Conservation (phyloP, 53 echinoderm and acorn worm genomes). For the Henricia sp. region DNA sequence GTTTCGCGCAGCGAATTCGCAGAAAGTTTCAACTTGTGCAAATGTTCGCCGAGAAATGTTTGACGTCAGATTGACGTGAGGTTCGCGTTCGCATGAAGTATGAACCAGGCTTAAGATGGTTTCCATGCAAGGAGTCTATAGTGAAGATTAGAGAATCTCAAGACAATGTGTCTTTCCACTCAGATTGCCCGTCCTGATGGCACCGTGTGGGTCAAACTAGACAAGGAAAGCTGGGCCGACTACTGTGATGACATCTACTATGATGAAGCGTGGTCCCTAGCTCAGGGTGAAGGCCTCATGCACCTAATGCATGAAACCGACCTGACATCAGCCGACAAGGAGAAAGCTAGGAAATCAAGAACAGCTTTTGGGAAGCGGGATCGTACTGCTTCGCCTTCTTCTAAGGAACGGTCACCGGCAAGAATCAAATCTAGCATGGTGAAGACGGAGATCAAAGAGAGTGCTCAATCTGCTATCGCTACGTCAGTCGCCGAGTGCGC, state of each 20-base stretch:
- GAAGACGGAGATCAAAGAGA: slow-evolving; percentile 81
- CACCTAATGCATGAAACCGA: slow-evolving; percentile 78
- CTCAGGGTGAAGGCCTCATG: slow-evolving; percentile 70
- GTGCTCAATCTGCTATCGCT: slow-evolving; percentile 82
- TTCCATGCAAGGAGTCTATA: too few relatives aligned
- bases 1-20: too few relatives aligned
- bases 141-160: too few relatives aligned
- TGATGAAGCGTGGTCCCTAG: slow-evolving; percentile 93
- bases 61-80: too few relatives aligned
- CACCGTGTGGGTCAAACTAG: slow-evolving; percentile 87
- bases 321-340: slow-evolving; percentile 64
- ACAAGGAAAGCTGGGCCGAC: slow-evolving; percentile 85
- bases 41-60: too few relatives aligned
- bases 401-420: slow-evolving; percentile 91
- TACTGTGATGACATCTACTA: slow-evolving; percentile 98
- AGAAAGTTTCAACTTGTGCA: too few relatives aligned
- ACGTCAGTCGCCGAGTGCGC: slow-evolving; percentile 95
- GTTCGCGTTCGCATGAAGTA: too few relatives aligned
- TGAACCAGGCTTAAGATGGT: too few relatives aligned
- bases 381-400: slow-evolving; percentile 85
- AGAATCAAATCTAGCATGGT: slow-evolving; percentile 61
- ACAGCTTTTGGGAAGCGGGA: slow-evolving; percentile 79
- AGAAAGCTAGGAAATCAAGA: slow-evolving; percentile 75
- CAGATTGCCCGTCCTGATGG: slow-evolving; percentile 71
- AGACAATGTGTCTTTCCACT: too few relatives aligned